Conservation (phyloP, 2,113 vertebrate genomes). For the Trematocara unimaculatum region DNA sequence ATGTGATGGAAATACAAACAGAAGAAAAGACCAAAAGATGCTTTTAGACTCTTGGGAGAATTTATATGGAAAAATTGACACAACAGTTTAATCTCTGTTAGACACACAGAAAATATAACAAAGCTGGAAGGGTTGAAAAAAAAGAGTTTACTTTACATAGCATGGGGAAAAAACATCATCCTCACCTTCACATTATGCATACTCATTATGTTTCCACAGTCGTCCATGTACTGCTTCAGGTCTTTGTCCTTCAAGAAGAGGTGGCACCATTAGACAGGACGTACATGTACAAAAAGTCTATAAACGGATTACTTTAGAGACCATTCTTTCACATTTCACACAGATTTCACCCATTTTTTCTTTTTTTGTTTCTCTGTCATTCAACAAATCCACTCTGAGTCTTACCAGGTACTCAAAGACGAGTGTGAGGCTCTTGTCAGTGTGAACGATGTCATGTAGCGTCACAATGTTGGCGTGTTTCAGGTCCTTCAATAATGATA, state of each 20-base stretch:
- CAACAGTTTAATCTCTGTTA: not conserved
- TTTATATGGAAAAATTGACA: not conserved
- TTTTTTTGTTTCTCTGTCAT: not conserved
- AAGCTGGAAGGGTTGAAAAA: not conserved
- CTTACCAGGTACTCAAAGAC: conserved; percentile 97
- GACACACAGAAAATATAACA: not conserved
- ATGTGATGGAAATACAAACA: not conserved
- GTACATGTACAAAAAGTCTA: not conserved
- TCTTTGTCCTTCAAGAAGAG: conserved; percentile 86
- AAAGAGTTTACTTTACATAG: not conserved
- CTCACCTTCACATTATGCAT: conserved; percentile 99
- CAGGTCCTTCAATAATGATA: conserved; percentile 96
- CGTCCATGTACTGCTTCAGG: conserved; percentile 99
- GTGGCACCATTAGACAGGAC: not conserved
- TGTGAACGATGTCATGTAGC: conserved; percentile 96
- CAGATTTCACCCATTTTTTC: not conserved
- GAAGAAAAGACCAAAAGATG: not conserved
- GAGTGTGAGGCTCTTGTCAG: conserved; percentile 97
- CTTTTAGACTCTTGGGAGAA: not conserved
- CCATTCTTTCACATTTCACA: not conserved
- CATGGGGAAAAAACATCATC: not conserved
- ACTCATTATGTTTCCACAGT: conserved; percentile 99
- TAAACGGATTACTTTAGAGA: not conserved
- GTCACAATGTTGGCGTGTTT: conserved; percentile 99
- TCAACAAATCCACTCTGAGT: not conserved